Evolutionary conservation across 2,113 vertebrate genomes (phyloP).

Genomic region (Pygoscelis adeliae): DNA sequence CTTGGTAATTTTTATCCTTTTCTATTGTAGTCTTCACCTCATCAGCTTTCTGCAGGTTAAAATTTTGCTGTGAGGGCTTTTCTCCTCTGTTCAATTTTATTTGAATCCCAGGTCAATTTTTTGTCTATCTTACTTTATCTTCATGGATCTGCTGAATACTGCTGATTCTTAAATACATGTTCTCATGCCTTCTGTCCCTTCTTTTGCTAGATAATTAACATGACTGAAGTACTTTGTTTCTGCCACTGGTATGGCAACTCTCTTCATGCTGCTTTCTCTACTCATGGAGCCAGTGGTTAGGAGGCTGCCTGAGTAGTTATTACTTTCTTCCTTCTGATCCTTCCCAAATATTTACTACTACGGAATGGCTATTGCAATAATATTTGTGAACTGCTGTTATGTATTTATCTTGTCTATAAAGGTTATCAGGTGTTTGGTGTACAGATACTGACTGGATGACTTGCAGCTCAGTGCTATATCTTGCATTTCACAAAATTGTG

Average conservation of each 20-base stretch:
- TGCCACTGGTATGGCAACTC: neutral
- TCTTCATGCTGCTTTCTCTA: neutral
- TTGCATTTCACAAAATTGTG: neutral
- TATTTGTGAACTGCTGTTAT: neutral
- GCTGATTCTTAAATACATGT: fast-evolving
- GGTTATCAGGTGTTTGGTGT: neutral
- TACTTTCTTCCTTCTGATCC: neutral
- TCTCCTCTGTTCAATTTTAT: neutral
- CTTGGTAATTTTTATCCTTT: neutral
- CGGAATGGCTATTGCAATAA: neutral
- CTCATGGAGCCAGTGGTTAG: neutral
- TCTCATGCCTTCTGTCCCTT: neutral
- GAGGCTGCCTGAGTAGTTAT: neutral
- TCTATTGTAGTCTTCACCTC: fast-evolving
- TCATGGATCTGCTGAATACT: neutral
- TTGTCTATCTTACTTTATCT: neutral
- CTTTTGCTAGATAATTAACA: neutral
- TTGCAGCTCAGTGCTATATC: neutral
- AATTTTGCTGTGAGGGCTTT: neutral
- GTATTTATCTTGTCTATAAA: neutral
- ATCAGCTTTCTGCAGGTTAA: neutral
- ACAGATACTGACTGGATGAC: neutral
- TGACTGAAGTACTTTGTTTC: neutral
- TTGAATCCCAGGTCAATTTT: neutral
- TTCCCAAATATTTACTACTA: neutral